Evolutionary conservation across 2,888 invertebrate species (phyloP).

Genomic region (Tiphia femorata): DNA sequence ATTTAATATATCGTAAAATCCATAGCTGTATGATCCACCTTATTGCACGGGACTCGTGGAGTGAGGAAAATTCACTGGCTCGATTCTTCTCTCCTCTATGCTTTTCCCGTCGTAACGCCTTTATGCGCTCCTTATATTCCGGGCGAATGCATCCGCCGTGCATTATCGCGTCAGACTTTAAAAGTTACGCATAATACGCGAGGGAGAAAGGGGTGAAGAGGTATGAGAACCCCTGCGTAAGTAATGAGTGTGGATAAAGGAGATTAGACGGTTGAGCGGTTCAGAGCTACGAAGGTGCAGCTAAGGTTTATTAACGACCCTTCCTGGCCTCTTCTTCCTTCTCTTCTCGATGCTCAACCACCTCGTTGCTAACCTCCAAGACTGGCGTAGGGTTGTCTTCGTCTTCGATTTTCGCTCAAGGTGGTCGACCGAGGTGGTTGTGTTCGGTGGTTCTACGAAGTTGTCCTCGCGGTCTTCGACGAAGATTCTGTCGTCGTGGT

Average conservation of each 20-base stretch:
- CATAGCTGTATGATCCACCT: too few species aligned
- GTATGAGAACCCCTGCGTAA: constrained; percentile 53
- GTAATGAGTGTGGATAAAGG: constrained; percentile 61
- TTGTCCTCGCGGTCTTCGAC: constrained; percentile 16
- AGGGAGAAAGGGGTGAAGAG: constrained; percentile 17
- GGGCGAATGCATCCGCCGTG: too few species aligned
- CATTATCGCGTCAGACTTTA: too few species aligned
- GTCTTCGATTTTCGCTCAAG: constrained; percentile 8
- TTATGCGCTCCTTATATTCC: too few species aligned
- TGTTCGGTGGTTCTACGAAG: too few species aligned
- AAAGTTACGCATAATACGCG: too few species aligned
- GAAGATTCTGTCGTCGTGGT: constrained; percentile 10
- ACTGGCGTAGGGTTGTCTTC: constrained; percentile 21
- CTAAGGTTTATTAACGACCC: constrained; percentile 60
- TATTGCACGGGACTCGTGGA: too few species aligned
- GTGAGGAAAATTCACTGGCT: too few species aligned
- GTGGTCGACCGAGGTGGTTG: too few species aligned
- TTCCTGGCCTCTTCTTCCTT: constrained; percentile 24
- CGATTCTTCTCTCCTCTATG: background rate
- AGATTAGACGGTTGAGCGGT: constrained; percentile 58
- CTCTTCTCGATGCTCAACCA: constrained; percentile 5
- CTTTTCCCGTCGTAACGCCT: too few species aligned
- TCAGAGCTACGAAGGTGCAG: constrained; percentile 47
- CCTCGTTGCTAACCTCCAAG: too few species aligned
- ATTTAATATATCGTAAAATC: too few species aligned